A percentile compares a stretch with the other conserved stretches of the same genome.
Conservation (phyloP, 2,888 invertebrate genomes). For the Cactoblastis cactorum region DNA sequence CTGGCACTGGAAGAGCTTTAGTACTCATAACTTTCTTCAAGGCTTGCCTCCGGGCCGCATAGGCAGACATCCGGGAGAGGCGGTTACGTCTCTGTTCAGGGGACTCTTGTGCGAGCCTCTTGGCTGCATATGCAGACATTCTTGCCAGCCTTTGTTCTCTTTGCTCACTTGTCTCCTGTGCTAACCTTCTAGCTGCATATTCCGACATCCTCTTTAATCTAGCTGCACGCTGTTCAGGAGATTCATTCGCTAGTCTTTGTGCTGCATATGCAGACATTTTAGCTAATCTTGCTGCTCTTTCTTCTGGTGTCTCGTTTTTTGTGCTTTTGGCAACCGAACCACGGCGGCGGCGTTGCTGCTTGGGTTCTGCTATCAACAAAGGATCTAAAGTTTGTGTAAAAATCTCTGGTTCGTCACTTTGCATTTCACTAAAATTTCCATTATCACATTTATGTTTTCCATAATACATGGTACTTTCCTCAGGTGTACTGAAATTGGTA, state of each 20-base stretch:
- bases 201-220: constrained; percentile 68
- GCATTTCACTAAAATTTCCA: constrained; percentile 22
- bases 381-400: constrained; percentile 41
- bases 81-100: constrained; percentile 58
- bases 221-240: constrained; percentile 55
- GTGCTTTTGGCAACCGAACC: constrained; percentile 25
- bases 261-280: constrained; percentile 74
- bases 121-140: constrained; percentile 71
- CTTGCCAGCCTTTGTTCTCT: constrained; percentile 57
- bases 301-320: constrained; percentile 50
- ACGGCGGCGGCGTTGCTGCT: constrained; percentile 32
- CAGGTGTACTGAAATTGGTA: constrained; percentile 36
- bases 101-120: constrained; percentile 60
- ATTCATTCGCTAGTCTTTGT: constrained; percentile 62
- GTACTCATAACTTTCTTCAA: constrained; percentile 40
- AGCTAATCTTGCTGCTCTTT: constrained; percentile 54
- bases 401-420: constrained; percentile 24
- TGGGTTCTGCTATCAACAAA: constrained; percentile 26
- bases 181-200: constrained; percentile 61
- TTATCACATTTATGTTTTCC: constrained; percentile 41
- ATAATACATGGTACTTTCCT: constrained; percentile 26
- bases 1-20: constrained; percentile 16
- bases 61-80: constrained; percentile 64
- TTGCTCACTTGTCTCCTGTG: constrained; percentile 60
- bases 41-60: constrained; percentile 62